A percentile compares a stretch with the other conserved stretches of the same genome.
phyloP scores from a whole-genome alignment of 2,797 vertebrate species.

The Oryzias dopingdopingensis region DNA sequence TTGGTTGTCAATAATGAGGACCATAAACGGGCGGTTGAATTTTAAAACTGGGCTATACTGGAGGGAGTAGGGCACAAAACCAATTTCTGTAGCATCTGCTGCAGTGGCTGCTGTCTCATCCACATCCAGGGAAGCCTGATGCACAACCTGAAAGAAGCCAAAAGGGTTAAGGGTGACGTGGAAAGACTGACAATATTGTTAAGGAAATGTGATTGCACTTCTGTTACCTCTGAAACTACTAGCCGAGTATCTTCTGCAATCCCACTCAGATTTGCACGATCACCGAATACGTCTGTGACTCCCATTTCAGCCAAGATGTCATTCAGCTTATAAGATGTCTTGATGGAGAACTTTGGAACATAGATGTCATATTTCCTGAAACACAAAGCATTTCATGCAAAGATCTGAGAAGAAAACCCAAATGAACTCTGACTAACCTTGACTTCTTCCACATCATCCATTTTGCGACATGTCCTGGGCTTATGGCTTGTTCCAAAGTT shows the following conservation, averaged over 20 bases:
- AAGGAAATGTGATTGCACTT: not conserved
- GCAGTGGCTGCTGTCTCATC: conserved; percentile 85
- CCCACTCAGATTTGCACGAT: conserved; percentile 66
- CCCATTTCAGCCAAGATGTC: conserved; percentile 71
- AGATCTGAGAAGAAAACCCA: not conserved
- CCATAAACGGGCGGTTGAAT: conserved; percentile 84
- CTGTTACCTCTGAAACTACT: conserved; percentile 67
- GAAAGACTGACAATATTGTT: not conserved
- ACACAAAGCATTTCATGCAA: not conserved
- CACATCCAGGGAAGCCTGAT: conserved; percentile 84
- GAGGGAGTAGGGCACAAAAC: conserved; percentile 63
- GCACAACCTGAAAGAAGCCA: conserved; percentile 75
- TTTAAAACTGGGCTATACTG: conserved; percentile 56
- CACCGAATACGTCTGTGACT: conserved; percentile 72
- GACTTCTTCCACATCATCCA: conserved; percentile 66
- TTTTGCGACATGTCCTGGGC: conserved; percentile 58
- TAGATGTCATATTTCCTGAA: conserved; percentile 46
- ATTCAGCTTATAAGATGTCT: conserved; percentile 63
- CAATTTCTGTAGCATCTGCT: conserved; percentile 68
- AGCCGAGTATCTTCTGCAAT: conserved; percentile 57
- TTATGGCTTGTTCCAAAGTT: conserved; percentile 57
- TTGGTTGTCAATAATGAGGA: conserved; percentile 78
- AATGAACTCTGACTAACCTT: conserved; percentile 40
- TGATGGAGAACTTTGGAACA: conserved; percentile 79
- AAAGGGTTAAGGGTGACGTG: conserved; percentile 1